These are phyloP conservation scores for Python bivittatus DNA, from an alignment of 2,113 vertebrate genomes.

Conservation along the genomic window DNA sequence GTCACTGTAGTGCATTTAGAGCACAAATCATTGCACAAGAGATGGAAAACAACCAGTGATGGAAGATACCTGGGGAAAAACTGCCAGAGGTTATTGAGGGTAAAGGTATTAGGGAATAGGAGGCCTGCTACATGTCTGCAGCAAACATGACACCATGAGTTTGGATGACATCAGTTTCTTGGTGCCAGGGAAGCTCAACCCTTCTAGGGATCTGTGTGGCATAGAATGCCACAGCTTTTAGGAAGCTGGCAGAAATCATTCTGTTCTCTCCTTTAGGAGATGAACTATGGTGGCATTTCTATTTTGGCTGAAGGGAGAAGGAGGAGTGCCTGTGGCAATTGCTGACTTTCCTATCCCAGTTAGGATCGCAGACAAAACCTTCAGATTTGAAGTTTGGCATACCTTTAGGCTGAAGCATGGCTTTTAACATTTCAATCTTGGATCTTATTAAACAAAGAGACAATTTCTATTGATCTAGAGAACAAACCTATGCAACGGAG, in stretches of 20 bases:
- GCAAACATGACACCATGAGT: background rate
- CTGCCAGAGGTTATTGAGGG: background rate
- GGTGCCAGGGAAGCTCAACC: background rate
- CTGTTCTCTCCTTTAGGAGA: background rate
- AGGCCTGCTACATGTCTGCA: background rate
- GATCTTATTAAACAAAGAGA: background rate
- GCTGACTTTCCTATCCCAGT: background rate
- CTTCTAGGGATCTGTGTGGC: background rate
- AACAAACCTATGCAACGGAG: background rate
- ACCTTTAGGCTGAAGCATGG: background rate
- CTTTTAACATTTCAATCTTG: background rate
- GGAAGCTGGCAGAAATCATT: background rate
- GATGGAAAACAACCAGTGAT: background rate
- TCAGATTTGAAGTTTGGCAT: background rate
- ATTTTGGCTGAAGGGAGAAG: background rate
- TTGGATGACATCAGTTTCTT: background rate
- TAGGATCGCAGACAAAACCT: background rate
- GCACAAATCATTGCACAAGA: slow-evolving; percentile 32
- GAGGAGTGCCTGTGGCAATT: background rate
- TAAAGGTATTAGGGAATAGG: background rate
- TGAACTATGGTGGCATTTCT: background rate
- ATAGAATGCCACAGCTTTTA: background rate
- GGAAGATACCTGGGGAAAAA: background rate
- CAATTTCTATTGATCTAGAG: background rate
- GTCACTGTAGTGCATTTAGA: slow-evolving; percentile 32